Evolutionary conservation across 2,113 vertebrate genomes (phyloP).

Genomic region (Atherinomorus stipes): DNA sequence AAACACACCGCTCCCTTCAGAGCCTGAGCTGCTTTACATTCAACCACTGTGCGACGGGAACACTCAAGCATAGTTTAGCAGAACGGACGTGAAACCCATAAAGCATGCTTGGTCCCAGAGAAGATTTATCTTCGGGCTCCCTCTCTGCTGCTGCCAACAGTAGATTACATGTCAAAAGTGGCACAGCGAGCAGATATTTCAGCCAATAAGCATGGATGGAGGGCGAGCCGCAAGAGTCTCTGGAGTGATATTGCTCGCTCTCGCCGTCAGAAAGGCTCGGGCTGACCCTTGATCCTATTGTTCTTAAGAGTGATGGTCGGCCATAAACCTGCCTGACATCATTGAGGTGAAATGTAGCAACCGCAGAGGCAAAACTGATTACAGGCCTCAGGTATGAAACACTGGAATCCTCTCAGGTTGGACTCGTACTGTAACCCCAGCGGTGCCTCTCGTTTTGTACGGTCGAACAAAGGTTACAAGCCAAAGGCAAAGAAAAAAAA

Average conservation of each 20-base stretch:
- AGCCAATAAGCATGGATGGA: conserved; percentile 60
- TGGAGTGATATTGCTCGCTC: conserved; percentile 52
- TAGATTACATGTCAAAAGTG: conserved; percentile 79
- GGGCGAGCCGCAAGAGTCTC: conserved; percentile 33
- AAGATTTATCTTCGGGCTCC: conserved; percentile 65
- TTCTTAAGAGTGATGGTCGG: conserved; percentile 74
- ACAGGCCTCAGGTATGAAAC: conserved; percentile 48
- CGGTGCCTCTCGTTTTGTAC: conserved; percentile 25
- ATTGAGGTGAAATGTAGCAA: conserved; percentile 66
- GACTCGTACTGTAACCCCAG: conserved; percentile 16
- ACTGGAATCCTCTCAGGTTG: conserved; percentile 35
- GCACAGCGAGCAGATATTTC: conserved; percentile 74
- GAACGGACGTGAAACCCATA: conserved; percentile 60
- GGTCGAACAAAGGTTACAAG: conserved; percentile 27
- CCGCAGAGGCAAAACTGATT: conserved; percentile 58
- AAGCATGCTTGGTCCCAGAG: conserved; percentile 53
- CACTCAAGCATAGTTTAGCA: conserved; percentile 64
- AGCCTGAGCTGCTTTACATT: conserved; percentile 54
- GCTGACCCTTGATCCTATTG: conserved; percentile 72
- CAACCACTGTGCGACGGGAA: conserved; percentile 40
- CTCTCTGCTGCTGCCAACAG: conserved; percentile 48
- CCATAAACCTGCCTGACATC: conserved; percentile 74
- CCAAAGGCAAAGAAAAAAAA: conserved; percentile 16
- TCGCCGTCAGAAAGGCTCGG: conserved; percentile 23
- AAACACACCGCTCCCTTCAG: conserved; percentile 26